Conservation (phyloP, 2,113 vertebrate genomes). For the Xiphophorus hellerii region DNA sequence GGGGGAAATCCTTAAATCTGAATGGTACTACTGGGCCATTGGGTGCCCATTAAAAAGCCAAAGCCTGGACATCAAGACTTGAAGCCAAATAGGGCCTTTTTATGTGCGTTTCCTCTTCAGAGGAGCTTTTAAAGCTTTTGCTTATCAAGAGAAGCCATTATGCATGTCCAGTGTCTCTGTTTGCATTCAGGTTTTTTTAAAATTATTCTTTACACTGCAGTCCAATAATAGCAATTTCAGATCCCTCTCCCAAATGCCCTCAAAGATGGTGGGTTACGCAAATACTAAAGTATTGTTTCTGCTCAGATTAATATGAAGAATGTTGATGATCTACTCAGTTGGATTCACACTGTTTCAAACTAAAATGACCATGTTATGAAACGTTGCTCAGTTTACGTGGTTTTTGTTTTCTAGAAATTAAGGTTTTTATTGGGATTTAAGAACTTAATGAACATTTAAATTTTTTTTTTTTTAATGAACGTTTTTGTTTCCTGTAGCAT, state of each 20-base stretch:
- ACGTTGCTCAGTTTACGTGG: not conserved
- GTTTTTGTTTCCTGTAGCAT: conserved; percentile 16
- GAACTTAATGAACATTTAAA: not conserved
- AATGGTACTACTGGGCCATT: conserved; percentile 48
- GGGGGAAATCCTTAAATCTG: conserved; percentile 37
- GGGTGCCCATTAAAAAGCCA: conserved; percentile 63
- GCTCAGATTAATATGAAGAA: not conserved
- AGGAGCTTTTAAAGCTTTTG: conserved; percentile 62
- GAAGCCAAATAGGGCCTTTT: conserved; percentile 75
- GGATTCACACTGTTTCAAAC: not conserved
- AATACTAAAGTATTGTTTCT: not conserved
- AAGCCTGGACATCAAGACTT: conserved; percentile 74
- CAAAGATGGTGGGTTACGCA: not conserved
- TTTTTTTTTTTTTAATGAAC: conserved; percentile 10
- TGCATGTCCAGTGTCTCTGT: conserved; percentile 54
- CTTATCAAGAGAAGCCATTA: conserved; percentile 69
- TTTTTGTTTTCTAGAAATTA: not conserved
- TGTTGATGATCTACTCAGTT: not conserved
- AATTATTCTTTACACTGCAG: not conserved
- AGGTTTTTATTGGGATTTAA: not conserved
- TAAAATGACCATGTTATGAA: not conserved
- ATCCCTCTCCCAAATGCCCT: conserved; percentile 1
- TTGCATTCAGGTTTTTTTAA: conserved; percentile 47
- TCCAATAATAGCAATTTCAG: not conserved
- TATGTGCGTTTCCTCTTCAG: conserved; percentile 27